These are phyloP conservation scores for Pristionchus exspectatus DNA, from an alignment of 2,888 invertebrate species.

Conservation along the genomic window DNA sequence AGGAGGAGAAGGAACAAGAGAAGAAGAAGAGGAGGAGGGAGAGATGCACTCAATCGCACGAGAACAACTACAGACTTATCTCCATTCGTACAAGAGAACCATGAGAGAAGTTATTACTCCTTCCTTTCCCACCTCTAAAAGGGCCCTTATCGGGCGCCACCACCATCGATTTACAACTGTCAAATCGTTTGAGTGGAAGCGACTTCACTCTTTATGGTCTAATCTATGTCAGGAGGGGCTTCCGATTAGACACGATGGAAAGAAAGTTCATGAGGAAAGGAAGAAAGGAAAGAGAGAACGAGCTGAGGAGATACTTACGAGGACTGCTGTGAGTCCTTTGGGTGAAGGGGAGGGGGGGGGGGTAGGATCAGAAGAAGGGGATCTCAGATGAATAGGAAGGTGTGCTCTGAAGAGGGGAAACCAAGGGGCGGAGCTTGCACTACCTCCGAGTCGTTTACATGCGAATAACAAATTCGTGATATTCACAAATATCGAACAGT, in stretches of 20 bases:
- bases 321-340: constrained; percentile 41
- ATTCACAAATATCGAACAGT: not conserved
- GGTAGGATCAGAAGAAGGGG: not conserved
- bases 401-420: not conserved
- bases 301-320: constrained; percentile 1
- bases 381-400: not conserved
- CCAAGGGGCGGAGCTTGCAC: not conserved
- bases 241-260: constrained; percentile 26
- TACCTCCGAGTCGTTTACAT: not conserved
- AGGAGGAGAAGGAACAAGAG: not conserved
- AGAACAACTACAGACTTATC: constrained; percentile 66
- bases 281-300: constrained; percentile 29
- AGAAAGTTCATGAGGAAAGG: constrained; percentile 20
- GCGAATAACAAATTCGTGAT: not conserved
- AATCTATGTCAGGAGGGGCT: constrained; percentile 7
- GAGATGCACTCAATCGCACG: constrained; percentile 67
- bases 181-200: not conserved
- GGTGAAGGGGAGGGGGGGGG: not conserved
- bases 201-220: not conserved
- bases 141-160: too few species aligned
- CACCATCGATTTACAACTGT: not conserved
- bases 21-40: not conserved
- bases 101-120: constrained; percentile 18
- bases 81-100: constrained; percentile 58
- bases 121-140: not conserved